Evolutionary conservation across 2,113 vertebrate species (phyloP).

Genomic region (Oncorhynchus keta): DNA sequence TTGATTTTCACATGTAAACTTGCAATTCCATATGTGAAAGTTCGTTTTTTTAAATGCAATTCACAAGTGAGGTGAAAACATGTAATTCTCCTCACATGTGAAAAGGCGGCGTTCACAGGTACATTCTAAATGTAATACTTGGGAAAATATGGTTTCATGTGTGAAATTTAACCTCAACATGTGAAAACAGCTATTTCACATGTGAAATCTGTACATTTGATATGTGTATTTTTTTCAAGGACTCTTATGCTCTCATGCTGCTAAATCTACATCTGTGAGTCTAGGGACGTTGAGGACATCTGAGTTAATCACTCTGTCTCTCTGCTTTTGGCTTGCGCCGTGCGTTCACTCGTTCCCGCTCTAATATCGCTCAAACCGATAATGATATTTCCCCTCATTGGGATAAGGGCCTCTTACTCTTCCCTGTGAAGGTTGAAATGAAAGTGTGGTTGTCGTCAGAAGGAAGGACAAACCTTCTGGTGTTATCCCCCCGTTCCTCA

Average conservation of each 20-base stretch:
- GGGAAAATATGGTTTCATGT: too few relatives aligned
- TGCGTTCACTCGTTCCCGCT: slow-evolving; percentile 12
- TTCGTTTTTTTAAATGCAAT: too few relatives aligned
- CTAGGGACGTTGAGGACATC: slow-evolving; percentile 60
- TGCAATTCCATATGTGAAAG: too few relatives aligned
- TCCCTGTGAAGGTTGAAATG: slow-evolving; percentile 65
- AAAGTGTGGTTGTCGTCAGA: slow-evolving; percentile 32
- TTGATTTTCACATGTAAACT: too few relatives aligned
- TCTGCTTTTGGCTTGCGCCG: slow-evolving; percentile 37
- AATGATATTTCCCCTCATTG: slow-evolving; percentile 61
- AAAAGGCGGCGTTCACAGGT: too few relatives aligned
- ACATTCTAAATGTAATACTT: too few relatives aligned
- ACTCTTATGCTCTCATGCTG: slow-evolving; percentile 15
- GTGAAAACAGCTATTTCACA: too few relatives aligned
- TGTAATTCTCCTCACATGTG: too few relatives aligned
- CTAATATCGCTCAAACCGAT: slow-evolving; percentile 46
- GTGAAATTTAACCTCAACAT: too few relatives aligned
- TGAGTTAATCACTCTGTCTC: slow-evolving; percentile 57
- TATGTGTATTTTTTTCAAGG: too few relatives aligned
- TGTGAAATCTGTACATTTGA: too few relatives aligned
- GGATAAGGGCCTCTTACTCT: slow-evolving; percentile 28
- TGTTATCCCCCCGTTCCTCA: slow-evolving; percentile 33
- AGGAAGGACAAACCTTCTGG: slow-evolving; percentile 51
- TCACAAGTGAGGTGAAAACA: too few relatives aligned
- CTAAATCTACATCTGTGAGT: slow-evolving; percentile 58